Conservation (phyloP, 2,888 invertebrate genomes). For the Polyommatus icarus region DNA sequence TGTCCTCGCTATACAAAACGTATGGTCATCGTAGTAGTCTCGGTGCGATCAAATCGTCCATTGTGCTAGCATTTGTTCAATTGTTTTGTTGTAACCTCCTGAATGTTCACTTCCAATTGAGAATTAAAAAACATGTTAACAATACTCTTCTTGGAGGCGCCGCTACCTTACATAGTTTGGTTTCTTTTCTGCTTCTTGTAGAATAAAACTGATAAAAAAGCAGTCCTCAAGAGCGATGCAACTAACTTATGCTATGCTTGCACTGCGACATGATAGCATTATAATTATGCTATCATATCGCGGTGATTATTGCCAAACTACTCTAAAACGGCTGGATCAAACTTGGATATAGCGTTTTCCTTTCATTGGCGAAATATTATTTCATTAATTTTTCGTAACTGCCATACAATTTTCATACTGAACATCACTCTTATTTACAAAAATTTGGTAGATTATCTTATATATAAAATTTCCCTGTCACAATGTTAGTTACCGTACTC, state of each 20-base stretch:
- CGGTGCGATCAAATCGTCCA: conserved; percentile 15
- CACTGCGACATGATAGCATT: too few species aligned
- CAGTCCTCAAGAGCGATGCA: neutral
- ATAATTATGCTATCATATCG: too few species aligned
- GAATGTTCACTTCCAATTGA: conserved; percentile 15
- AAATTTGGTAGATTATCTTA: too few species aligned
- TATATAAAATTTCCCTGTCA: too few species aligned
- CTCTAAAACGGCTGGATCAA: too few species aligned
- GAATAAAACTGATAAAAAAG: neutral
- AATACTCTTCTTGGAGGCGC: neutral
- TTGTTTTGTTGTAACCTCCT: conserved; percentile 27
- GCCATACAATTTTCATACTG: neutral
- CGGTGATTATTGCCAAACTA: too few species aligned
- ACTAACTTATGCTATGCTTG: too few species aligned
- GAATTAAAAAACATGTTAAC: conserved; percentile 1
- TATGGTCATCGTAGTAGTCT: neutral
- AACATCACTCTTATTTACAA: neutral
- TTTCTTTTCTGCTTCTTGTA: neutral
- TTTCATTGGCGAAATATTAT: too few species aligned
- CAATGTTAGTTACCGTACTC: too few species aligned
- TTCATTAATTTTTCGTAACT: neutral
- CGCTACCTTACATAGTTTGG: neutral
- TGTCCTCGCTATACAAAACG: neutral
- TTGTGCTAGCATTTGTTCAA: conserved; percentile 29
- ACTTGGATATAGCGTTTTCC: too few species aligned